Base-by-base conservation (phyloP, 2,797 vertebrate species). In the Pyrrhura leucotis region DNA sequence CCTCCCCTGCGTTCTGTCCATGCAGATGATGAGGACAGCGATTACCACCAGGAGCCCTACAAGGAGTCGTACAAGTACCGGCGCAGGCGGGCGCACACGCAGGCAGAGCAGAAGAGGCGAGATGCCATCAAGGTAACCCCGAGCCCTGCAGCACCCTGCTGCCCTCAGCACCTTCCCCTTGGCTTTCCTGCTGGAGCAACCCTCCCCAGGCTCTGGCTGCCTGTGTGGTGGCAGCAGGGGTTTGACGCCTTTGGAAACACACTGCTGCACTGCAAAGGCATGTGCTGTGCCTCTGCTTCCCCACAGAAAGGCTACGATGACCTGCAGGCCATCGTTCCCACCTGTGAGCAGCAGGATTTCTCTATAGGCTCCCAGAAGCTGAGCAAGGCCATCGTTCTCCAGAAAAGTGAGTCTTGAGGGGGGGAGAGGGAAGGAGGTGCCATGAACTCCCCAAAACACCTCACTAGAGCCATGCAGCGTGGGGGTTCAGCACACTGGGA, bases 231-330 rank as follows among this genome's bases (percentile, higher is more conserved):
- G 85, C 54, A 31, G 42, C 58, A 47, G 89, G 61, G 67, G 2
- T 40, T 11, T 47, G 40, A 4, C 8, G 4, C n/a, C 6, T 20
- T 50, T 5, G 22, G 35, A n/a, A 45, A 9, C 23, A 2, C 9
- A 0, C 7, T 5, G 37, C 35, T n/a, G 29, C 75, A 6, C 72
- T 40, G 40, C 37, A 25, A 7, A 7, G 1, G 7, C 6, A 2
- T 8, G 5, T 11, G 37, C 68, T 21, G 33, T 21, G 75, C 23
- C 54, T 97, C 6, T 97, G 2, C 29, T 61, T 95, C 78, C 88
- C 63, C 37, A 5, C 94, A 99, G 99, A 99, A 99, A 99, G 99
- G 99, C 74, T 99, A 99, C 21, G 99, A 99, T 33, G 99, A 99
- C 95, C 97, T 99, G 84, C 99, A 99, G 98, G 98, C 98, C 48